A percentile compares a stretch with the other conserved stretches of the same genome.
Evolutionary conservation across 2,888 invertebrate genomes (phyloP).

Genomic region (Lithodes maja): DNA sequence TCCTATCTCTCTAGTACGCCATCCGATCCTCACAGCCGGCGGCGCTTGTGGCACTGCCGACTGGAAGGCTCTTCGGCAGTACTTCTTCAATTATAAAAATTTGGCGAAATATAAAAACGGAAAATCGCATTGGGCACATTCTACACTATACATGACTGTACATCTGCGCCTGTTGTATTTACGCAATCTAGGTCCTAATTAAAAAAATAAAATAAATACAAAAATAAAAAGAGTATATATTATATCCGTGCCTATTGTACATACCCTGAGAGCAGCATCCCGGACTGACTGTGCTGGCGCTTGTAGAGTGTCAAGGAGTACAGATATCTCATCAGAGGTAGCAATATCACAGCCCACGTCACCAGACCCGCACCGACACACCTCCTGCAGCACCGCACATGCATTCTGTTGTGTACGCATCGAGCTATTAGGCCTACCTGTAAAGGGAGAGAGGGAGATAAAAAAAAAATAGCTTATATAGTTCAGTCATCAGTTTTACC

Average conservation of each 20-base stretch:
- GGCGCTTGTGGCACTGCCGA: too few relatives aligned
- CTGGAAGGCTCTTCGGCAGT: too few relatives aligned
- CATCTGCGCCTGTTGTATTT: too few relatives aligned
- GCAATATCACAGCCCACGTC: conserved; percentile 80
- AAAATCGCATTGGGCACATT: too few relatives aligned
- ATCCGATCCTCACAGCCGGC: too few relatives aligned
- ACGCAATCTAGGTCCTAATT: background rate
- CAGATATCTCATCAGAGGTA: conserved; percentile 83
- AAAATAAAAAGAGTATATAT: background rate
- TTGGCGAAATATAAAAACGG: too few relatives aligned
- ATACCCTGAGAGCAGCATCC: conserved; percentile 75
- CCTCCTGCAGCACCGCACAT: conserved; percentile 86
- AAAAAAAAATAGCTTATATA: too few relatives aligned
- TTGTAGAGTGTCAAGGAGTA: conserved; percentile 86
- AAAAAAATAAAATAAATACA: too few relatives aligned
- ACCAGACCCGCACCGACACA: conserved; percentile 85
- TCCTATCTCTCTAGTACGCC: too few relatives aligned
- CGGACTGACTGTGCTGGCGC: conserved; percentile 78
- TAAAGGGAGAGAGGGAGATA: conserved; percentile 39
- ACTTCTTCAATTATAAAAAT: too few relatives aligned
- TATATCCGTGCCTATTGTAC: background rate
- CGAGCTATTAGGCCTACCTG: conserved; percentile 77
- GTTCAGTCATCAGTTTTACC: conserved; percentile 14
- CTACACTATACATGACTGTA: too few relatives aligned
- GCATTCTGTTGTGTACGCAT: conserved; percentile 87